Evolutionary conservation across 2,797 vertebrate species (phyloP).

Genomic region (Oreortyx pictus): DNA sequence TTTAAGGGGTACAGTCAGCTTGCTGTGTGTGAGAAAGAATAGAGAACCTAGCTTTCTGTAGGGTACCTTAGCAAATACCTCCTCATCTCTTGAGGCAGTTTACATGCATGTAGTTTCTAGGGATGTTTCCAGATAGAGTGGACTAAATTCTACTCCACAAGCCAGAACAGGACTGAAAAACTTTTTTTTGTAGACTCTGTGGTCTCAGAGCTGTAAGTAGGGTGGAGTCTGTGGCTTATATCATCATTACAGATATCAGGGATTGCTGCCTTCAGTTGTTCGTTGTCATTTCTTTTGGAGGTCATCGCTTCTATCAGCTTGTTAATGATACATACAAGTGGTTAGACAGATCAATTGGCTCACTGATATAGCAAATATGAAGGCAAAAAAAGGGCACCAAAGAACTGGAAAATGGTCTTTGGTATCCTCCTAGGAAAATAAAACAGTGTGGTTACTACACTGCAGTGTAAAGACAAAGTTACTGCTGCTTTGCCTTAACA

Average conservation of each 20-base stretch:
- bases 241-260: background rate
- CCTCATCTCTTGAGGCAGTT: conserved; percentile 45
- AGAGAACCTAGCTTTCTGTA: background rate
- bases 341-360: background rate
- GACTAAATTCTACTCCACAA: conserved; percentile 39
- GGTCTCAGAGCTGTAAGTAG: background rate
- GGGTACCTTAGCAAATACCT: conserved; percentile 29
- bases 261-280: conserved; percentile 28
- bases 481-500: background rate
- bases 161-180: conserved; percentile 37
- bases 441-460: background rate
- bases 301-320: background rate
- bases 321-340: background rate
- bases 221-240: conserved; percentile 12
- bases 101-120: background rate
- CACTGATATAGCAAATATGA: background rate
- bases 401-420: background rate
- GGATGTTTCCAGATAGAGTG: background rate
- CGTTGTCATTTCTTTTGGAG: background rate
- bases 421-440: background rate
- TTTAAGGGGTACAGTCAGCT: conserved; percentile 18
- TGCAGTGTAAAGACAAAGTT: background rate
- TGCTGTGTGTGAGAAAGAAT: background rate
- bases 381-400: background rate
- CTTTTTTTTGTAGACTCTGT: conserved; percentile 12